Conservation (phyloP, 1,140 invertebrate species). For the Coenobita brevimanus region DNA sequence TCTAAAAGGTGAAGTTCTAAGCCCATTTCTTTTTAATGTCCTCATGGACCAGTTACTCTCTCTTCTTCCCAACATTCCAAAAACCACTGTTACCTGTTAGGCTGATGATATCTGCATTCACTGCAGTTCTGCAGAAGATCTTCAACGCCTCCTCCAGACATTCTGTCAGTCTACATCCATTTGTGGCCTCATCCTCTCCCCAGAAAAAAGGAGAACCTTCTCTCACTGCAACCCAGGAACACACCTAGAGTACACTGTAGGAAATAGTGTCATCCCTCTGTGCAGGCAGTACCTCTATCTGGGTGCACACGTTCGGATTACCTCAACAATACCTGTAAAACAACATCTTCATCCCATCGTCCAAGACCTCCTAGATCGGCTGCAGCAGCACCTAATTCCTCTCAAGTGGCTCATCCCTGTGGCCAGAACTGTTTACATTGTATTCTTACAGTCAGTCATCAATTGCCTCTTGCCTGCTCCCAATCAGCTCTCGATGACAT, state of each 20-base stretch:
- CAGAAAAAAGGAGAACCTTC: too few species aligned
- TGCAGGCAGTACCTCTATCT: too few species aligned
- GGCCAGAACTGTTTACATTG: conserved; percentile 19
- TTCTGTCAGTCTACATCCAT: neutral
- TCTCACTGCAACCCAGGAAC: neutral
- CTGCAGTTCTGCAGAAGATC: neutral
- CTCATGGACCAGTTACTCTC: neutral
- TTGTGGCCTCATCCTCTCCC: conserved; percentile 18
- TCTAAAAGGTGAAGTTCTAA: conserved; percentile 21
- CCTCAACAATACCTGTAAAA: neutral
- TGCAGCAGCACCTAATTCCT: conserved; percentile 10
- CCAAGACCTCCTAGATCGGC: conserved; percentile 8
- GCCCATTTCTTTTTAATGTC: conserved; percentile 24
- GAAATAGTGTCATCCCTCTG: neutral
- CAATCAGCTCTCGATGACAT: too few species aligned
- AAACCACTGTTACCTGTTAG: neutral
- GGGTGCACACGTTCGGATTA: conserved; percentile 12
- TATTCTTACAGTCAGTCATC: conserved; percentile 33
- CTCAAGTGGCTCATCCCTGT: conserved; percentile 36
- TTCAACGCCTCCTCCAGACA: neutral
- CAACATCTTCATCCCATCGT: conserved; percentile 20
- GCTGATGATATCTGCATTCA: too few species aligned
- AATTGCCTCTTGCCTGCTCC: conserved; percentile 35
- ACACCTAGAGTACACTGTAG: neutral
- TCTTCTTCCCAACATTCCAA: conserved; percentile 1